Conservation (phyloP, 2,888 invertebrate species). For the Drosophila multiciliata region DNA sequence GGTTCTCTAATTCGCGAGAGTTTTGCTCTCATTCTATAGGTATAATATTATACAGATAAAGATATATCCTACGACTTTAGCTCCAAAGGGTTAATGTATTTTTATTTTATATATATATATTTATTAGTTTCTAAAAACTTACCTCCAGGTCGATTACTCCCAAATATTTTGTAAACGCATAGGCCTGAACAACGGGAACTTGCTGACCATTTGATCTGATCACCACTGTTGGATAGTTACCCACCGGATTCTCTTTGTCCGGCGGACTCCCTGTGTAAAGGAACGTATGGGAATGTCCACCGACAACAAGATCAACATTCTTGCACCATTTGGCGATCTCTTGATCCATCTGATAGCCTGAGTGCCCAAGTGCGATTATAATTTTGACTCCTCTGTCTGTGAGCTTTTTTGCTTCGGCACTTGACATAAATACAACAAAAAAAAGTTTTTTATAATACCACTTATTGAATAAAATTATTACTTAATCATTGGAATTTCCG, state of each 20-base stretch:
- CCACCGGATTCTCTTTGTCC: slow-evolving; percentile 88
- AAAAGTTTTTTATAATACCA: neutral
- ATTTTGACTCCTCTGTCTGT: slow-evolving; percentile 88
- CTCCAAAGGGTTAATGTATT: neutral
- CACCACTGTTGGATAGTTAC: slow-evolving; percentile 91
- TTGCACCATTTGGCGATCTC: slow-evolving; percentile 90
- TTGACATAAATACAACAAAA: slow-evolving; percentile 1
- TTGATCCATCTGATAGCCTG: slow-evolving; percentile 90
- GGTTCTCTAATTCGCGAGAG: neutral
- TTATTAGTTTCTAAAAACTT: neutral
- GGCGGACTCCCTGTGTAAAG: slow-evolving; percentile 90
- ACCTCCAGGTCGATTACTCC: slow-evolving; percentile 88
- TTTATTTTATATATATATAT: neutral
- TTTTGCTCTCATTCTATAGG: neutral
- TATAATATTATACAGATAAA: neutral
- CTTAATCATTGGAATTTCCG: slow-evolving; percentile 89
- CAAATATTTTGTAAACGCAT: slow-evolving; percentile 95
- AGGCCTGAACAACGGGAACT: slow-evolving; percentile 95
- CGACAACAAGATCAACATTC: slow-evolving; percentile 92
- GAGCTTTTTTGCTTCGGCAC: slow-evolving; percentile 87
- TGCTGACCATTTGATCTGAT: slow-evolving; percentile 88
- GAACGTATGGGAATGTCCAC: slow-evolving; percentile 95
- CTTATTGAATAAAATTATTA: slow-evolving; percentile 15
- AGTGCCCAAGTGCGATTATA: slow-evolving; percentile 94
- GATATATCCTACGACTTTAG: neutral